Evolutionary conservation across 2,888 invertebrate species (phyloP).

Genomic region (Vesta saturnalis): DNA sequence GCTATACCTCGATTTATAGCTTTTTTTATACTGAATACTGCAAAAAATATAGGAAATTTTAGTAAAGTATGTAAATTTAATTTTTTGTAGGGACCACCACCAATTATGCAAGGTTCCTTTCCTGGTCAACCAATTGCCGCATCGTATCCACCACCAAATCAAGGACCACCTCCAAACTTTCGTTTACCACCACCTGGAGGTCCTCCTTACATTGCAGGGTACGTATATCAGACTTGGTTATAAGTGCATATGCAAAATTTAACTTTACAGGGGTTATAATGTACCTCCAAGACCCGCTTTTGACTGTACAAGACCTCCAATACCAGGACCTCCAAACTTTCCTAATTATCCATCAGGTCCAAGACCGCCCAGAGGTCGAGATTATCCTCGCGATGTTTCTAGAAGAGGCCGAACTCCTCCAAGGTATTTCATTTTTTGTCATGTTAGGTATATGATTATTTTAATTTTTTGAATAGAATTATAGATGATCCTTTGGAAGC

Average conservation of each 20-base stretch:
- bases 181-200: conserved; percentile 60
- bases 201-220: conserved; percentile 58
- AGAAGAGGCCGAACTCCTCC: conserved; percentile 62
- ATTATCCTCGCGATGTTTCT: conserved; percentile 54
- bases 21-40: background rate
- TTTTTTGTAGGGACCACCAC: conserved; percentile 53
- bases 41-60: background rate
- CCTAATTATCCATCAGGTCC: conserved; percentile 50
- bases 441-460: background rate
- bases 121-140: conserved; percentile 23
- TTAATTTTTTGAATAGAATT: conserved; percentile 64
- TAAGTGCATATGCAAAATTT: conserved; percentile 6
- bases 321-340: conserved; percentile 54
- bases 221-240: conserved; percentile 31
- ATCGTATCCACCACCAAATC: conserved; percentile 43
- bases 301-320: conserved; percentile 56
- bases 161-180: conserved; percentile 59
- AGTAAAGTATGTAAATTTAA: conserved; percentile 11
- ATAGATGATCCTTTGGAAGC: conserved; percentile 89
- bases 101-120: conserved; percentile 44
- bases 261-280: conserved; percentile 46
- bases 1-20: too few species aligned
- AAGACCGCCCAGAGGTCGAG: conserved; percentile 43
- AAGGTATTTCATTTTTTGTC: conserved; percentile 61
- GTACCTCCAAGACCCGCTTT: conserved; percentile 56